Percentiles rank a stretch among this genome's conserved stretches.
Conservation (phyloP, 2,888 invertebrate species). For the Neria commutata region DNA sequence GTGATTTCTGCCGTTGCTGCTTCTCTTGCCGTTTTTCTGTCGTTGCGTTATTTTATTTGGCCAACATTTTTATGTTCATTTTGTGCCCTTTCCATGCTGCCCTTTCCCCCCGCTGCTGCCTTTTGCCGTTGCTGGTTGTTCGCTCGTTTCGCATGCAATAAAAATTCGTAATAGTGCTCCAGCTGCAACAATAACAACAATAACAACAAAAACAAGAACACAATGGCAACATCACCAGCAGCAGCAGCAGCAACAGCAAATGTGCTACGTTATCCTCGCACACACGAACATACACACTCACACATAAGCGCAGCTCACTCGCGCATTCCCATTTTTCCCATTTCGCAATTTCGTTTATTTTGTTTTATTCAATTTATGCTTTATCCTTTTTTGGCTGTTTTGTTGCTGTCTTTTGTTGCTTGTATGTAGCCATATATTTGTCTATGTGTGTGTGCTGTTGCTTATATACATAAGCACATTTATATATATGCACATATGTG, state of each 20-base stretch:
- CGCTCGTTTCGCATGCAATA: neutral
- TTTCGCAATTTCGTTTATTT: conserved; percentile 38
- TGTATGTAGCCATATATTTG: conserved; percentile 8
- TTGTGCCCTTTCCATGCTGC: neutral
- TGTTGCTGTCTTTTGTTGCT: conserved; percentile 6
- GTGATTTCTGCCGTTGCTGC: conserved; percentile 26
- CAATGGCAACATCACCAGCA: too few species aligned
- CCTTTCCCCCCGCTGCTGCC: conserved; percentile 23
- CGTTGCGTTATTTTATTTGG: conserved; percentile 45
- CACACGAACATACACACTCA: conserved; percentile 2
- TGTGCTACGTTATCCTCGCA: neutral
- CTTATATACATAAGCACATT: conserved; percentile 2
- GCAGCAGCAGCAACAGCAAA: neutral
- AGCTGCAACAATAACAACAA: too few species aligned
- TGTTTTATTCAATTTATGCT: conserved; percentile 33
- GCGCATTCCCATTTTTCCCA: conserved; percentile 24
- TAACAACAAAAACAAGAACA: too few species aligned
- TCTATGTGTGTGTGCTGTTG: conserved; percentile 8
- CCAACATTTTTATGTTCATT: conserved; percentile 43
- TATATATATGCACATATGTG: neutral
- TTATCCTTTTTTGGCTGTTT: neutral
- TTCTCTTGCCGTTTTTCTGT: conserved; percentile 7
- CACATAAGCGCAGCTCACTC: neutral
- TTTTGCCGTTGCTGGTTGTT: conserved; percentile 15
- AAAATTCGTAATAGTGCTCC: too few species aligned